phyloP scores from a whole-genome alignment of 1,140 invertebrate genomes.

The Drosophila kanapiae region DNA sequence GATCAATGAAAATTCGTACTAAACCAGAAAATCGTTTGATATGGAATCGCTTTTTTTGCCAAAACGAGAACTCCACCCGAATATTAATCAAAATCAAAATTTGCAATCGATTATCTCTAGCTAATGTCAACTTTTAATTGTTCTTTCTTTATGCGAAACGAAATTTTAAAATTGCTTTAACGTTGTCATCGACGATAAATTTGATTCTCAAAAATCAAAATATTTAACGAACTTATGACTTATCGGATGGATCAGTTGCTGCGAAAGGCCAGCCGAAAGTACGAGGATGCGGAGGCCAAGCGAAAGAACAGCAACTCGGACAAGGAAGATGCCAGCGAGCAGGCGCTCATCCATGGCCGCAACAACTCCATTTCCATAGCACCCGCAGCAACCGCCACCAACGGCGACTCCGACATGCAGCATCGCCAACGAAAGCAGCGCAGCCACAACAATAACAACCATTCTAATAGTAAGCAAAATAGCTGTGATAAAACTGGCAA shows the following conservation, averaged over 20 bases:
- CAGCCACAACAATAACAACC: conserved; percentile 62
- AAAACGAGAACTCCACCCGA: conserved; percentile 39
- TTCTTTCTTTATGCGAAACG: conserved; percentile 70
- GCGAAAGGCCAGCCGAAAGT: conserved; percentile 66
- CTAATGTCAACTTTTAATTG: conserved; percentile 76
- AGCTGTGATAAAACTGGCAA: conserved; percentile 77
- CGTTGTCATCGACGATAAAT: conserved; percentile 18
- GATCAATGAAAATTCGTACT: conserved; percentile 41
- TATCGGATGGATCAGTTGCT: conserved; percentile 55
- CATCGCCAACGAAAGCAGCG: conserved; percentile 80
- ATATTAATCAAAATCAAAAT: conserved; percentile 48
- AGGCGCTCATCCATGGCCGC: conserved; percentile 60
- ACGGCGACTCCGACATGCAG: conserved; percentile 72
- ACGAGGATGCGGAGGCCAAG: conserved; percentile 71
- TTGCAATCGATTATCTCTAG: conserved; percentile 44
- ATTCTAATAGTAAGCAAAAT: conserved; percentile 65
- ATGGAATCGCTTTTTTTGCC: conserved; percentile 39
- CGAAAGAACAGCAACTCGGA: conserved; percentile 84
- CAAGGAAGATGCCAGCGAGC: conserved; percentile 76
- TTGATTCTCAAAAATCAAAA: conserved; percentile 2
- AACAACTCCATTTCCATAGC: conserved; percentile 27
- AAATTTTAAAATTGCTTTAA: conserved; percentile 44
- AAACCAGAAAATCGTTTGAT: conserved; percentile 38
- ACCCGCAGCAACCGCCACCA: conserved; percentile 10
- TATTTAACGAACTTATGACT: background rate